phyloP scores from a whole-genome alignment of 92 coral and sea anemone species.

The Parazoanthus swiftii region DNA sequence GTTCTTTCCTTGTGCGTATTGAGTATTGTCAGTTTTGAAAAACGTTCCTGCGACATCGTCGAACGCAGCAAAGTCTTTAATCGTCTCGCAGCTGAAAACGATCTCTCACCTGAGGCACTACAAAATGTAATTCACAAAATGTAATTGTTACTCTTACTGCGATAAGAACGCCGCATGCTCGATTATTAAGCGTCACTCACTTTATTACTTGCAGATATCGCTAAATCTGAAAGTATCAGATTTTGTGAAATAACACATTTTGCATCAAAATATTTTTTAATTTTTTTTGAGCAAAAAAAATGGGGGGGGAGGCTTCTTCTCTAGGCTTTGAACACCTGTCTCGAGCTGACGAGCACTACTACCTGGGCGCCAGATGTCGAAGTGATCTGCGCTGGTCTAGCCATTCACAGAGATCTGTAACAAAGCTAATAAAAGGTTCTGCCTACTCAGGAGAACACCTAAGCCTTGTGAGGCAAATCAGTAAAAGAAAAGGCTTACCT shows the following conservation, averaged over 20 bases:
- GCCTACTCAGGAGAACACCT: background rate
- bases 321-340: background rate
- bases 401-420: background rate
- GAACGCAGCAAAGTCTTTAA: constrained; percentile 68
- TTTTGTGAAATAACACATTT: constrained; percentile 25
- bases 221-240: constrained; percentile 27
- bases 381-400: background rate
- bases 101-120: constrained; percentile 68
- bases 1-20: constrained; percentile 62
- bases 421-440: background rate
- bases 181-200: too few relatives aligned
- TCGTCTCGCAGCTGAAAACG: constrained; percentile 74
- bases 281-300: constrained; percentile 21
- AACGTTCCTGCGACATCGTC: constrained; percentile 65
- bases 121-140: background rate
- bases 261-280: constrained; percentile 14
- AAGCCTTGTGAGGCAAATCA: background rate
- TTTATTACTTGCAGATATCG: background rate
- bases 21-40: constrained; percentile 57
- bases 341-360: background rate
- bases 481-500: background rate
- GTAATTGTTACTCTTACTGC: too few relatives aligned
- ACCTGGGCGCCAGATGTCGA: background rate
- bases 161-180: too few relatives aligned
- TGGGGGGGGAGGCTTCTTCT: background rate